Percentiles rank a stretch among this genome's conserved stretches.
These are phyloP conservation scores for Pteria penguin DNA, from an alignment of 2,888 invertebrate species.

Conservation along the genomic window DNA sequence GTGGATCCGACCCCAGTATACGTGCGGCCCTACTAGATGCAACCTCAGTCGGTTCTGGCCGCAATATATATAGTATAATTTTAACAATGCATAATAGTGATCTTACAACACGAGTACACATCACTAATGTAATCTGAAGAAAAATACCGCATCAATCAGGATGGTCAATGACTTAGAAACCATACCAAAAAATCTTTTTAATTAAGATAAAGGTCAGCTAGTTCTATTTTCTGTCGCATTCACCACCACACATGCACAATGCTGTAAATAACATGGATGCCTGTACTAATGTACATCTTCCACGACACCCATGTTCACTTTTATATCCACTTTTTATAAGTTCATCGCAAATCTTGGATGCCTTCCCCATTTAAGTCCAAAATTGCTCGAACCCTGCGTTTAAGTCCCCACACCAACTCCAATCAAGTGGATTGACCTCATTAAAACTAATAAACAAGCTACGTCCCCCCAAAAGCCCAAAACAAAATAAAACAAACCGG, in stretches of 20 bases:
- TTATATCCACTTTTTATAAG: neutral
- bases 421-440: neutral
- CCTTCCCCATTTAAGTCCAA: neutral
- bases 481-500: neutral
- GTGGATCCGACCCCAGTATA: too few species aligned
- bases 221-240: neutral
- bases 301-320: neutral
- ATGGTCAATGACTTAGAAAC: too few species aligned
- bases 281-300: neutral
- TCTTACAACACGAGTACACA: too few species aligned
- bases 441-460: neutral
- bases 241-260: neutral
- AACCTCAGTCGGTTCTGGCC: too few species aligned
- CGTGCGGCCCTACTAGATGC: too few species aligned
- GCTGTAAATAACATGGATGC: neutral
- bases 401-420: neutral
- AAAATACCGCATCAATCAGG: too few species aligned
- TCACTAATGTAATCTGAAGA: too few species aligned
- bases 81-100: too few species aligned
- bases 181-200: too few species aligned
- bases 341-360: neutral
- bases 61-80: too few species aligned
- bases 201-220: too few species aligned
- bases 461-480: too few species aligned
- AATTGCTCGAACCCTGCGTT: neutral